Percentiles rank a stretch among this genome's conserved stretches.
Conservation (phyloP, 2,113 vertebrate genomes). For the Chamaea fasciata region DNA sequence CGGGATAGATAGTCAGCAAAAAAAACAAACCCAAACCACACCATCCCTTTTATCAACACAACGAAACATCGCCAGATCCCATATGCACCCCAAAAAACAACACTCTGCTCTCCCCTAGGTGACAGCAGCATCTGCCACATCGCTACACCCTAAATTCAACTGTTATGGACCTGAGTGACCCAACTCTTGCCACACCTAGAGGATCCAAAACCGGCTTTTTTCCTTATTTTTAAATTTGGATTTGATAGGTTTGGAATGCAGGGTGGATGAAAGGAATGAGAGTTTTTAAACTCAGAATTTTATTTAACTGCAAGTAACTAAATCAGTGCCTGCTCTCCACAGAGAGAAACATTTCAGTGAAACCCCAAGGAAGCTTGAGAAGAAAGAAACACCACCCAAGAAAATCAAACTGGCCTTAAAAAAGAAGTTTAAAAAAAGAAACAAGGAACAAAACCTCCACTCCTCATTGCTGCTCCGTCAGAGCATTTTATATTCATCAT, state of each 20-base stretch:
- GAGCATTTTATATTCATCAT: too few relatives aligned
- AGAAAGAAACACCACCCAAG: background rate
- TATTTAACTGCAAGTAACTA: background rate
- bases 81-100: fast-evolving
- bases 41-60: background rate
- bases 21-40: background rate
- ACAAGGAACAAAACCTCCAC: background rate
- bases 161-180: fast-evolving
- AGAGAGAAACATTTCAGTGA: background rate
- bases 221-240: background rate
- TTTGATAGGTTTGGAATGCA: background rate
- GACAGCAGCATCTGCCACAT: background rate
- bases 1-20: background rate
- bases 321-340: background rate
- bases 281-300: background rate
- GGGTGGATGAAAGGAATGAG: background rate
- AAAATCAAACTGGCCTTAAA: background rate
- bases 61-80: fast-evolving
- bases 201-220: background rate
- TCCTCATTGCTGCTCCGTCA: background rate
- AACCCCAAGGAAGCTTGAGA: background rate
- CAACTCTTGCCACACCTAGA: fast-evolving
- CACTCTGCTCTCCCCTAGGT: fast-evolving
- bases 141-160: background rate
- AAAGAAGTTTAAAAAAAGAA: background rate